A percentile compares a stretch with the other conserved stretches of the same genome.
Evolutionary conservation across 2,113 vertebrate genomes (phyloP).

Genomic region (Litocranius walleri): DNA sequence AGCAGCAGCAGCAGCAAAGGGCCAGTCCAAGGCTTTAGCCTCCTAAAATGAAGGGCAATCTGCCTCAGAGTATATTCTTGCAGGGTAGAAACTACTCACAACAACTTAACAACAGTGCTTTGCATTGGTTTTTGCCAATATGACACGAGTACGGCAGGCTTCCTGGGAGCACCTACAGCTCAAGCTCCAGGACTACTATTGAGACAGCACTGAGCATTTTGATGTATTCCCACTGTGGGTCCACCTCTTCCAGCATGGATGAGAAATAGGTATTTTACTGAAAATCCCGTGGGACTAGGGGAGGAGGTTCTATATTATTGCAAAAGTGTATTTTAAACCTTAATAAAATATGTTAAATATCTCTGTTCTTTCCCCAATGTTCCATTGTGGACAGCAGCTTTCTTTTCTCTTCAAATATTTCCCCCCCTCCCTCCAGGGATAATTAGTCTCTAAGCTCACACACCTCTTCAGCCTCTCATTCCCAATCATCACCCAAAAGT

Average conservation of each 20-base stretch:
- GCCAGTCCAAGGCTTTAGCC: background rate
- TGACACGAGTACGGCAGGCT: background rate
- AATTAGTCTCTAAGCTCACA: background rate
- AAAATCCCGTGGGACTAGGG: background rate
- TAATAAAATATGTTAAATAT: background rate
- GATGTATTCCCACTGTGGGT: background rate
- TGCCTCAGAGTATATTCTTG: background rate
- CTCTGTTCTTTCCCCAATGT: background rate
- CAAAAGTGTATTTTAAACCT: constrained; percentile 1
- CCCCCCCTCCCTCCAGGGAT: background rate
- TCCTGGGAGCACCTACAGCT: background rate
- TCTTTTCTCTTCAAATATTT: background rate
- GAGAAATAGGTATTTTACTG: background rate
- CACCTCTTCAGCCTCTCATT: background rate
- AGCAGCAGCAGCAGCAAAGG: background rate
- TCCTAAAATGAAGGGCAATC: background rate
- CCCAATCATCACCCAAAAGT: background rate
- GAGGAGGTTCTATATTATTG: background rate
- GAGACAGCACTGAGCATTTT: background rate
- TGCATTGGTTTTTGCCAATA: background rate
- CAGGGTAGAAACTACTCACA: background rate
- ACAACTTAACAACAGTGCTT: background rate
- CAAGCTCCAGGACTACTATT: background rate
- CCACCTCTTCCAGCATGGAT: background rate
- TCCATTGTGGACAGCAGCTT: background rate